Evolutionary conservation across 1,140 invertebrate genomes (phyloP).

Genomic region (Laupala kohalensis): DNA sequence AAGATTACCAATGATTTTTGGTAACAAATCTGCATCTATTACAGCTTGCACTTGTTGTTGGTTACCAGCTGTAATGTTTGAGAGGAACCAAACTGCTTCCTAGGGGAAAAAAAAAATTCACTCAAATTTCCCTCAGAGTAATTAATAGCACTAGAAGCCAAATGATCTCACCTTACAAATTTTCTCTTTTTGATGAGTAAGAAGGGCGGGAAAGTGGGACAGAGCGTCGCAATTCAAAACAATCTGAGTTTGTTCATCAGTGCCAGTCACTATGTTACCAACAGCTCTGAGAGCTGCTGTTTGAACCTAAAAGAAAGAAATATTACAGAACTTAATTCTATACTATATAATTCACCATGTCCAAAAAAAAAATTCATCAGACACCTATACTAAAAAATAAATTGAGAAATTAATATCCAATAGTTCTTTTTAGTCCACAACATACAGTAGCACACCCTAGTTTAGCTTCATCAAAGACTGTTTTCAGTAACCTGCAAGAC

Average conservation of each 20-base stretch:
- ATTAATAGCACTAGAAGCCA: no score
- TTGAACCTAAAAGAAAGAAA: conserved; percentile 46
- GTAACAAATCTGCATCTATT: conserved; percentile 86
- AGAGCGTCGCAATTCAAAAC: conserved; percentile 88
- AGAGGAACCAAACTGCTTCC: conserved; percentile 98
- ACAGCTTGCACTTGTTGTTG: conserved; percentile 94
- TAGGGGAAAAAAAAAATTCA: conserved; percentile 27
- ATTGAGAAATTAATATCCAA: no score
- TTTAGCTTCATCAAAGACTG: no score
- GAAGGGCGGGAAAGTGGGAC: conserved; percentile 75
- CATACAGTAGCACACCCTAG: no score
- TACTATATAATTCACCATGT: no score
- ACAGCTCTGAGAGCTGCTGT: conserved; percentile 92
- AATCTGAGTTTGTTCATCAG: conserved; percentile 95
- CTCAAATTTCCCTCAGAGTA: no score
- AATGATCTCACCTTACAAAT: conserved; percentile 42
- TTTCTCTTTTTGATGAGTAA: conserved; percentile 79
- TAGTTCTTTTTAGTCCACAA: no score
- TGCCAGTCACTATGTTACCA: conserved; percentile 98
- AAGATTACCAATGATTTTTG: conserved; percentile 88
- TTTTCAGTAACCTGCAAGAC: no score
- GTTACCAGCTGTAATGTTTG: conserved; percentile 97
- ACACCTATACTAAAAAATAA: no score
- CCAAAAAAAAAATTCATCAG: no score
- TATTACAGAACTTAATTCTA: no score